Base-by-base conservation (phyloP, 2,113 vertebrate species). In the Phylloscopus whistleri region DNA sequence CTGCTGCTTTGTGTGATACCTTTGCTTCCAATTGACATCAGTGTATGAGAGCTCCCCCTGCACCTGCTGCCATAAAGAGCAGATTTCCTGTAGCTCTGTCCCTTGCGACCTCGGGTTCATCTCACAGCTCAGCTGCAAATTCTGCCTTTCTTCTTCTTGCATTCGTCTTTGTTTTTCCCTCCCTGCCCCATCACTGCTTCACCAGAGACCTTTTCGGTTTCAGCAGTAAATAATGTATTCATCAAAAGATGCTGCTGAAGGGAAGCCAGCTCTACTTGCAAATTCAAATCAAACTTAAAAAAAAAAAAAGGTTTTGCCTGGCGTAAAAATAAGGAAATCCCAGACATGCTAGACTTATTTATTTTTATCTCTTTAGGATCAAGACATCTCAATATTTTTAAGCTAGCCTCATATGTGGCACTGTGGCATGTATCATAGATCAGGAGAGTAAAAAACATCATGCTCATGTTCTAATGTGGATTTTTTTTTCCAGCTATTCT, bases 71-170 rank as follows among this genome's bases (percentile, higher is more conserved):
- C 52, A 31, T 15, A 72, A 48, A 60, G 90, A 95, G 82, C 69
- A 89, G 93, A 96, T 90, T 96, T 96, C 73, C 92, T 96, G 93
- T 89, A 75, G 48, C 72, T 90, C 82, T 94, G 85, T 78, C 83
- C 49, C 66, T 78, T 74, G 51, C 0, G 7, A 84, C 80, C 80
- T 73, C 90, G 87, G 41, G 51, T 86, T 90, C 7, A 0, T 72
- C 90, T 90, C 79, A 58, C 22, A 87, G 90, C 91, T 95, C 93
- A 96, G 87, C 92, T 92, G 83, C 88, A 89, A 89, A n/a, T 28
- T 51, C 92, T 60, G 68, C 52, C 91, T 94, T 89, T 93, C 70
- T 46, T 85, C 84, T 67, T 63, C 68, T 82, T 90, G 44, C 41
- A 84, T 95, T 94, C 83, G 72, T 89, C 85, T 92, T 95, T 96